Base-by-base conservation (phyloP, 2,113 vertebrate genomes). In the Syrrhaptes paradoxus region DNA sequence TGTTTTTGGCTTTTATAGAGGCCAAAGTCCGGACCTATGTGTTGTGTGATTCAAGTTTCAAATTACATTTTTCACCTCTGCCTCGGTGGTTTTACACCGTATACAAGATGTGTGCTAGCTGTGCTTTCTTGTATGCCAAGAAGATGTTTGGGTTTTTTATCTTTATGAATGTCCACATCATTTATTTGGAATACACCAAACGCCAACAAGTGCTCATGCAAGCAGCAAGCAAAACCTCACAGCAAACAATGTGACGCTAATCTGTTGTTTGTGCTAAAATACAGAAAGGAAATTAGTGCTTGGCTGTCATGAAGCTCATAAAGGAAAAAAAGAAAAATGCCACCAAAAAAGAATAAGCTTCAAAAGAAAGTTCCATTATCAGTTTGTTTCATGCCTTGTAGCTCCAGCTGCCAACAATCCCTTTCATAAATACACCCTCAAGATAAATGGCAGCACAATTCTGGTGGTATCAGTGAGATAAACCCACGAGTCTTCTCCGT, bases 201-300 rank as follows among this genome's bases (percentile, higher is more conserved):
- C 13, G 28, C 83, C 90, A 72, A 51, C 77, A 66, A 92, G 75
- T 14, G 7, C 63, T 88, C 75, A 4, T 41, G 68, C 70, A 29
- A 62, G 80, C 89, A 43, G 77, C 79, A 79, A 87, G 46, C 72
- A 76, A 32, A 90, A 22, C 74, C 85, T 95, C 79, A 57, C 85
- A 84, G 81, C 89, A 85, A 95, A 89, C 41, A 88, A 24, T 29
- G 34, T 87, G 67, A 85, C 59, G 65, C 90, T 97, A 80, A 88
- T 89, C 80, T 96, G 71, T 84, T 95, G 86, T 93, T 95, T 96
- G 94, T 78, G 82, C 94, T 84, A 52, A 91, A 96, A 91, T 41
- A 84, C 91, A 90, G 87, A 59, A 73, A 85, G 93, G 91, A 95
- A 95, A 96, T 94, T 90, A 90, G 65, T 55, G 88, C 90, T 92